phyloP scores from a whole-genome alignment of 35 echinoderm and acorn worm genomes.

The Anneissia japonica region DNA sequence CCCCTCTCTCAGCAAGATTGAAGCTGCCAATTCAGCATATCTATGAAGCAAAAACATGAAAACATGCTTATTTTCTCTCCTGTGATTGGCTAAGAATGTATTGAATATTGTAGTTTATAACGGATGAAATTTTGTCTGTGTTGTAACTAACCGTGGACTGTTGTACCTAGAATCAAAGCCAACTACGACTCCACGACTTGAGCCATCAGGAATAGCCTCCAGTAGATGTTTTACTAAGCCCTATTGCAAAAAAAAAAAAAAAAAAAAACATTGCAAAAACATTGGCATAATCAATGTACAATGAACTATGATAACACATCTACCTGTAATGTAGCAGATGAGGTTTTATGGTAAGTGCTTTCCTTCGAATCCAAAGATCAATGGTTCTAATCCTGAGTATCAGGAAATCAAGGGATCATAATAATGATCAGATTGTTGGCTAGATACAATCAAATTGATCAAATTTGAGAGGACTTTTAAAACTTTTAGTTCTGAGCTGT shows the following conservation, averaged over 20 bases:
- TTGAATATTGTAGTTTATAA: background rate
- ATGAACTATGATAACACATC: too few species aligned
- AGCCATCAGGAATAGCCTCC: conserved; percentile 47
- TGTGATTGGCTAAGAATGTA: background rate
- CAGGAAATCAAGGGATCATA: too few species aligned
- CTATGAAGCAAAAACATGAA: conserved; percentile 27
- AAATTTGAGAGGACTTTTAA: too few species aligned
- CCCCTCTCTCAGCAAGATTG: conserved; percentile 63
- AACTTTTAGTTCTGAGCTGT: too few species aligned
- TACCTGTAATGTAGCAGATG: too few species aligned
- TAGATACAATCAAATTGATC: too few species aligned
- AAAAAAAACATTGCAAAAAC: too few species aligned
- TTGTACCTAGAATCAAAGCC: conserved; percentile 71
- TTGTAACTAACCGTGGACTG: conserved; percentile 66
- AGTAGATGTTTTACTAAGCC: conserved; percentile 64
- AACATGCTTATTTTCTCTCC: background rate
- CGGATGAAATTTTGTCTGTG: background rate
- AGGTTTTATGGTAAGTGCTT: too few species aligned
- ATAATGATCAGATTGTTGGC: too few species aligned
- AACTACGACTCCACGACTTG: conserved; percentile 57
- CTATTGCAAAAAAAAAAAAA: conserved; percentile 32
- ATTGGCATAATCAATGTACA: too few species aligned
- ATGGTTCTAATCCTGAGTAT: too few species aligned
- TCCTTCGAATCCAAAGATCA: too few species aligned
- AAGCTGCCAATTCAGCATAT: conserved; percentile 68